Evolutionary conservation across 2,888 invertebrate genomes (phyloP).

Genomic region (Geotrupes spiniger): DNA sequence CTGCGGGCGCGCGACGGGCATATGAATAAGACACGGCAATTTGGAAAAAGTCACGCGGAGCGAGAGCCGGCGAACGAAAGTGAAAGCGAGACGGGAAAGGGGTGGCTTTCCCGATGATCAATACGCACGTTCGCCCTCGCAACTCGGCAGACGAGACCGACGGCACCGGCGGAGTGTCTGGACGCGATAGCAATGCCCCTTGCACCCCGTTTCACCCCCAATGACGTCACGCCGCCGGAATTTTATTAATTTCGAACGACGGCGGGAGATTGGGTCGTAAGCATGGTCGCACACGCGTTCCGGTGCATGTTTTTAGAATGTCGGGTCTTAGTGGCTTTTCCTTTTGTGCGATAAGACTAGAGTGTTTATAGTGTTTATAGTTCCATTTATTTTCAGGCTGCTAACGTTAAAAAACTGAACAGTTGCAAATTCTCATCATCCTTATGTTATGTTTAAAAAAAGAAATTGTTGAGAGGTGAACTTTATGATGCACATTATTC

Average conservation of each 20-base stretch:
- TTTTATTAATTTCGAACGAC: neutral
- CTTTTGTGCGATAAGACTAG: no score
- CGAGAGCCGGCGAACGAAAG: neutral
- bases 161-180: slow-evolving; percentile 3
- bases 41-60: neutral
- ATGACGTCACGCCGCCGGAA: neutral
- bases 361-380: no score
- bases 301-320: no score
- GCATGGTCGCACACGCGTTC: no score
- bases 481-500: no score
- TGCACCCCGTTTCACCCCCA: neutral
- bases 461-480: no score
- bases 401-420: no score
- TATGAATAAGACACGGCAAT: slow-evolving; percentile 1
- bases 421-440: no score
- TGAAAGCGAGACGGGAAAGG: neutral
- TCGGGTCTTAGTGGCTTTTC: no score
- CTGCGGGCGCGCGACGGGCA: neutral
- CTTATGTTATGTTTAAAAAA: no score
- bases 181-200: neutral
- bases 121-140: slow-evolving; percentile 1
- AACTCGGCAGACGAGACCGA: neutral
- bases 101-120: slow-evolving; percentile 3
- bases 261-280: no score
- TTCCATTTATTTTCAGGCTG: no score